Evolutionary conservation across 2,113 vertebrate genomes (phyloP).

Genomic region (Anhinga rufa): DNA sequence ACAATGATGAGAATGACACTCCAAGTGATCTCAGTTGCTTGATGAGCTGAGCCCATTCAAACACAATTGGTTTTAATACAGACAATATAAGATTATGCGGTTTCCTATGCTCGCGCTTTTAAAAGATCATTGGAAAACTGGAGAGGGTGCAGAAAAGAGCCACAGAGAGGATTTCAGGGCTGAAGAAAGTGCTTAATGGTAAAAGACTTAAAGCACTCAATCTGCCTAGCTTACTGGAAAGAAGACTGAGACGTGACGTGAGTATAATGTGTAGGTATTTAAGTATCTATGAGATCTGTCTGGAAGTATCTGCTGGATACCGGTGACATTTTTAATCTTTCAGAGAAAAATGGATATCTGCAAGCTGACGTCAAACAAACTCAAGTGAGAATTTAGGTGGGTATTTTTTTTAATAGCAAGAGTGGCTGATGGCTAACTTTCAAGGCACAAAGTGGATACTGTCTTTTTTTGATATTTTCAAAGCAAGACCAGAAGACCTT

Average conservation of each 20-base stretch:
- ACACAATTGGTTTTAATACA: slow-evolving; percentile 47
- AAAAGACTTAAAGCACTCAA: slow-evolving; percentile 23
- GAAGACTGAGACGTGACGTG: slow-evolving; percentile 14
- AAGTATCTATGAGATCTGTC: neutral
- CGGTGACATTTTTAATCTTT: neutral
- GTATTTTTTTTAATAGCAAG: neutral
- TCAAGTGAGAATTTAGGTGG: neutral
- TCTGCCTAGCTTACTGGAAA: slow-evolving; percentile 21
- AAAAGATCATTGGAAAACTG: neutral
- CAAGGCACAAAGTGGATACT: neutral
- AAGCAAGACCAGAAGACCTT: neutral
- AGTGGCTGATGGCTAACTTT: neutral
- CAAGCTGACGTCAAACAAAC: neutral
- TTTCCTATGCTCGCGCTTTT: neutral
- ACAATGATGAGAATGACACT: slow-evolving; percentile 22
- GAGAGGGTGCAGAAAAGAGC: slow-evolving; percentile 16
- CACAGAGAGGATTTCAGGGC: slow-evolving; percentile 8
- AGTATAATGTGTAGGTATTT: neutral
- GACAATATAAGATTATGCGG: neutral
- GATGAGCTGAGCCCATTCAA: slow-evolving; percentile 53
- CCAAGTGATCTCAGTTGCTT: slow-evolving; percentile 23
- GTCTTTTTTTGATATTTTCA: neutral
- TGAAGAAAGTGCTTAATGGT: slow-evolving; percentile 32
- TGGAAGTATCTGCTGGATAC: slow-evolving; percentile 8
- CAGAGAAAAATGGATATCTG: neutral